phyloP scores from a whole-genome alignment of 2,113 vertebrate species.

The Geococcyx californianus region DNA sequence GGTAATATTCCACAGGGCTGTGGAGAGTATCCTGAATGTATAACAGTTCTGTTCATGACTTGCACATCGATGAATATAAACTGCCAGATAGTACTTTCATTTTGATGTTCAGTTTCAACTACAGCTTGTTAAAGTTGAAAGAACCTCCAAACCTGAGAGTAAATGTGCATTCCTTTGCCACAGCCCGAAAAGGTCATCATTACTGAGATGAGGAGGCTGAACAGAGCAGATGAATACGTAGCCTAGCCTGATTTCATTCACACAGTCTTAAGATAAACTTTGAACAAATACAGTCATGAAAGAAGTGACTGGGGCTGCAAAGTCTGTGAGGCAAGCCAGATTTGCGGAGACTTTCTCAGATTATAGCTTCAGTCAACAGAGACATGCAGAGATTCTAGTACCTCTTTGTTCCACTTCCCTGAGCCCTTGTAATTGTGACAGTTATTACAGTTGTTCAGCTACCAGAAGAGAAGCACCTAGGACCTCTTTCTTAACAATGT shows the following conservation, averaged over 20 bases:
- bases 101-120: neutral
- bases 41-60: neutral
- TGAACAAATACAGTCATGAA: neutral
- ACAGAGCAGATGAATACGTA: neutral
- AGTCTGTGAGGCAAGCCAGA: neutral
- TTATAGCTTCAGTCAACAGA: neutral
- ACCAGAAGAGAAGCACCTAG: neutral
- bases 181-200: neutral
- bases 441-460: neutral
- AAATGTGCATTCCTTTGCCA: neutral
- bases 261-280: neutral
- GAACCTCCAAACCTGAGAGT: neutral
- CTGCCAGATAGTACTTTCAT: neutral
- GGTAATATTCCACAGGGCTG: neutral
- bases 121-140: neutral
- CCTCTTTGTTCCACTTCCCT: neutral
- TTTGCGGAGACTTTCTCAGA: neutral
- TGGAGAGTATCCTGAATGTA: neutral
- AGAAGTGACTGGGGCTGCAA: neutral
- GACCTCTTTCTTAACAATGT: neutral
- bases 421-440: neutral
- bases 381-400: neutral
- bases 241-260: neutral
- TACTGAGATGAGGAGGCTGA: neutral
- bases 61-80: neutral